Conservation (phyloP, 2,888 invertebrate species). For the Apoderus coryli region DNA sequence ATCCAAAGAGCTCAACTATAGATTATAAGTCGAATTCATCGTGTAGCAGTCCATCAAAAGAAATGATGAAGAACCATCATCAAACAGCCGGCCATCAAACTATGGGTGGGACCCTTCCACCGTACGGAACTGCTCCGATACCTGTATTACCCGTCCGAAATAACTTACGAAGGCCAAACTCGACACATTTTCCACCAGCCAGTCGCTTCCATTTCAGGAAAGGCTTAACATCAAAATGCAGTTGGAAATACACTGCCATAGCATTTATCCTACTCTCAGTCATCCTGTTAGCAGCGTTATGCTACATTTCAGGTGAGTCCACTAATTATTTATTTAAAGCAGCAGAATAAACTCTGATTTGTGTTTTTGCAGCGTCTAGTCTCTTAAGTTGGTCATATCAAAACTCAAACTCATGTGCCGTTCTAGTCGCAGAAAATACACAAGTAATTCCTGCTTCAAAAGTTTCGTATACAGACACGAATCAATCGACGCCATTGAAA, state of each 20-base stretch:
- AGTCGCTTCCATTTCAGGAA: slow-evolving; percentile 71
- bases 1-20: slow-evolving; percentile 76
- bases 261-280: slow-evolving; percentile 73
- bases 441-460: slow-evolving; percentile 56
- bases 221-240: slow-evolving; percentile 72
- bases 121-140: slow-evolving; percentile 30
- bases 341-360: neutral
- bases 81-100: slow-evolving; percentile 16
- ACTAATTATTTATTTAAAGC: neutral
- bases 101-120: slow-evolving; percentile 11
- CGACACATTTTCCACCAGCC: slow-evolving; percentile 57
- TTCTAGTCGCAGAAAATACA: slow-evolving; percentile 65
- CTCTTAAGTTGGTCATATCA: slow-evolving; percentile 76
- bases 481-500: slow-evolving; percentile 52
- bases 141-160: slow-evolving; percentile 65
- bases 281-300: slow-evolving; percentile 66
- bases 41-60: slow-evolving; percentile 77
- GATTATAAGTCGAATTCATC: slow-evolving; percentile 76
- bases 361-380: slow-evolving; percentile 50
- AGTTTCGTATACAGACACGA: slow-evolving; percentile 48
- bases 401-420: slow-evolving; percentile 69
- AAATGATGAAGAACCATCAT: slow-evolving; percentile 47
- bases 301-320: slow-evolving; percentile 71
- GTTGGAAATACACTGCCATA: slow-evolving; percentile 86
- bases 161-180: slow-evolving; percentile 48